phyloP scores from a whole-genome alignment of 2,797 vertebrate species.

The Sebastiscus albofasciatus region DNA sequence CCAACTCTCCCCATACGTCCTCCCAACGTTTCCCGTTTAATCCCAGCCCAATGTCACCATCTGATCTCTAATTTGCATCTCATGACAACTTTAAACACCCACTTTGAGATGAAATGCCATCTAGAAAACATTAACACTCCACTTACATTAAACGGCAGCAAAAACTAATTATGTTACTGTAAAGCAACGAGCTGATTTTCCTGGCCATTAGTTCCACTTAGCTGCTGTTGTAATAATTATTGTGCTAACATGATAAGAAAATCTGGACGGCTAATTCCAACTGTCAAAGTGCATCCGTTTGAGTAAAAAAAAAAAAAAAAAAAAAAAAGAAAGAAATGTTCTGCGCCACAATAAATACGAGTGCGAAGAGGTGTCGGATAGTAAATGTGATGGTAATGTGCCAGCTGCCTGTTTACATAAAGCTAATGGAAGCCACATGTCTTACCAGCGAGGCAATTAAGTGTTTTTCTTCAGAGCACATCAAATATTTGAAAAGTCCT shows the following conservation, averaged over 20 bases:
- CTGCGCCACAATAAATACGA: background rate
- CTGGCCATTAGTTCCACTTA: conserved; percentile 41
- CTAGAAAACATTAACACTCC: conserved; percentile 33
- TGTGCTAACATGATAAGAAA: conserved; percentile 13
- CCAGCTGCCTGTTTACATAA: conserved; percentile 56
- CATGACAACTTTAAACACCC: conserved; percentile 31
- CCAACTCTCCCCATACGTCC: background rate
- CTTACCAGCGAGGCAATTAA: conserved; percentile 27
- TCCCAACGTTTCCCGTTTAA: background rate
- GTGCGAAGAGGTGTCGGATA: background rate
- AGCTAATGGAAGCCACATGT: conserved; percentile 42
- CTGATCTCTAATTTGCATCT: conserved; percentile 22
- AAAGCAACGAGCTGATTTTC: conserved; percentile 31
- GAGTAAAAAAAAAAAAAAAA: background rate
- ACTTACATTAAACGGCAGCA: conserved; percentile 20
- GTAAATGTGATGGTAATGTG: conserved; percentile 31
- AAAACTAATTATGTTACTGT: conserved; percentile 31
- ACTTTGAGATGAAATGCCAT: conserved; percentile 30
- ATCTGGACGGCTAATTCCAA: conserved; percentile 16
- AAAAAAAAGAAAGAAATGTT: background rate
- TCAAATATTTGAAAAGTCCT: conserved; percentile 44
- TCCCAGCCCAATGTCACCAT: conserved; percentile 16
- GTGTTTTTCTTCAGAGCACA: conserved; percentile 8
- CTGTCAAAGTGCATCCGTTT: conserved; percentile 5
- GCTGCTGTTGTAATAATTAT: conserved; percentile 32